Evolutionary conservation across 2,888 invertebrate genomes (phyloP), one percentile per base, ranked within the genome.

Genomic region (Nomada flava): DNA sequence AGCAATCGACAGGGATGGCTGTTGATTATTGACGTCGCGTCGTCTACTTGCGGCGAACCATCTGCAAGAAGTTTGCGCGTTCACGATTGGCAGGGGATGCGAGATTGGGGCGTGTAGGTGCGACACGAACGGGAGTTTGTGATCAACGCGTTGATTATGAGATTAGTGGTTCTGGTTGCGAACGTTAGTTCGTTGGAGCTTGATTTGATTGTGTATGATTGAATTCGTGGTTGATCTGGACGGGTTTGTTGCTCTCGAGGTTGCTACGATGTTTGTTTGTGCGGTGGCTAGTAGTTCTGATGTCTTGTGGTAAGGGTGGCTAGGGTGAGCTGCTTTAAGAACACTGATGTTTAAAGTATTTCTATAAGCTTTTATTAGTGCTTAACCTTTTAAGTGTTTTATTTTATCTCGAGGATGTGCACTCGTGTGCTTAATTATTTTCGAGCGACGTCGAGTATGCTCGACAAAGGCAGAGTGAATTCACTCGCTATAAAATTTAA

Each of bases 11-110:
- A 4, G 29, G 1, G 36, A 26, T 15, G 36, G 36, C 47, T 47
- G 70, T 70, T 29, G 55, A 63, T 64, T 64, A 57, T 15, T 2
- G 62, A 62, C 53, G 20, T 42, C 29, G 5, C 53, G 20, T 42
- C 29, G 5, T 13, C 13, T 42, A 1, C 3, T 23, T 4, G 7
- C 13, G n/a, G 11, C 23, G 42, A 15, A 63, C 3, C 20, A 26
- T 52, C 10, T 5, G 15, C 18, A 42, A 36, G 47, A 73, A 47
- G 55, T 73, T 73, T 4, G n/a, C 52, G 42, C 11, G 7, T 11
- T 47, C 50, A 42, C n/a, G 47, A 36, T 11, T 20, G 23, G 9
- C 13, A 47, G 15, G 47, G 20, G 53, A 15, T 3, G 18, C 20
- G 5, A 62, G 36, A 36, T 36, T 10, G 36, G 29, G 9, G 67